Base-by-base conservation (phyloP, 2,797 vertebrate species). In the Phoxinus dragarum region DNA sequence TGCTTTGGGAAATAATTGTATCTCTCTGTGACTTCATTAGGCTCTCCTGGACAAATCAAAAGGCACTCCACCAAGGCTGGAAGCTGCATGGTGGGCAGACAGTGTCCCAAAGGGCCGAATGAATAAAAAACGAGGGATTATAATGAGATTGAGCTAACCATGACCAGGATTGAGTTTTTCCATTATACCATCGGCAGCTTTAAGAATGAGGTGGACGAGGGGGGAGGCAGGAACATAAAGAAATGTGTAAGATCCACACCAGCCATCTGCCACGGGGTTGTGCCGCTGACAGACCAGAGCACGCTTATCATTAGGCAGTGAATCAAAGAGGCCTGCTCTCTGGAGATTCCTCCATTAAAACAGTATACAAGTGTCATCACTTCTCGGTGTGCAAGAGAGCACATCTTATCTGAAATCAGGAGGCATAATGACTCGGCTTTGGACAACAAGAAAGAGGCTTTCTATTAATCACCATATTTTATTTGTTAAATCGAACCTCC, bases 91-190 rank as follows among this genome's bases (percentile, higher is more conserved):
- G 94, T 95, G 95, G 94, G 94, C 95, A 94, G 95, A 95, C 94
- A 94, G 93, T 95, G 90, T 96, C 96, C 94, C 95, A 95, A 93
- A 95, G 96, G 96, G 94, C 89, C 86, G 90, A 91, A 96, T 96
- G 95, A 97, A 98, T 96, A 95, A 96, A 96, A 94, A 94, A 94
- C 91, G 91, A 92, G 94, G 91, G 94, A 94, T 95, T 96, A 95
- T 98, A 98, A 98, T 97, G 97, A 96, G 97, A 98, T 98, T 98
- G 96, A 97, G 97, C 95, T 96, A 97, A 93, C 97, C 95, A 91
- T 98, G 97, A 97, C 96, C 94, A 95, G 95, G 94, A 90, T 94
- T 94, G 91, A 92, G 69, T 92, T 92, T 93, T 94, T 95, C 94
- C 92, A 95, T 95, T 96, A 94, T 95, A 92, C 93, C 89, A 94